These are phyloP conservation scores for Acleris sparsana DNA, from an alignment of 2,888 invertebrate genomes.

Conservation along the genomic window DNA sequence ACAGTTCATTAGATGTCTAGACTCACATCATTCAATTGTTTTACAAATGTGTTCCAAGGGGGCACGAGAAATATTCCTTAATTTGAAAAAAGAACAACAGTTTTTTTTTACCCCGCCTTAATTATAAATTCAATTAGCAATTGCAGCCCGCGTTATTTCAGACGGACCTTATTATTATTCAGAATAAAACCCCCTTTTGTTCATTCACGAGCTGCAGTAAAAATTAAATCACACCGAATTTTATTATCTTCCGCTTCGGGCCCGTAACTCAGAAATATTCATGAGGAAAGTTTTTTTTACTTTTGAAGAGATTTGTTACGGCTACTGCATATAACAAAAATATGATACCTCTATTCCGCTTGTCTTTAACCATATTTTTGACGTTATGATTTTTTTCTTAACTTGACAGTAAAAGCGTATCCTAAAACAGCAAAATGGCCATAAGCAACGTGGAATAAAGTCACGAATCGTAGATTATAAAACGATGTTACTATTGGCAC, in stretches of 20 bases:
- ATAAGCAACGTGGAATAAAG: too few species aligned
- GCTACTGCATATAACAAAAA: not conserved
- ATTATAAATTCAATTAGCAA: slow-evolving; percentile 21
- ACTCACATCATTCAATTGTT: too few species aligned
- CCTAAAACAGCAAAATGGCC: too few species aligned
- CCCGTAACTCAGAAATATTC: slow-evolving; percentile 73
- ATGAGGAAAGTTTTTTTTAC: slow-evolving; percentile 66
- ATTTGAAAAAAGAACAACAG: not conserved
- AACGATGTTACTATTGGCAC: too few species aligned
- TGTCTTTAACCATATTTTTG: too few species aligned
- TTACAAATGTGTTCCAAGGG: too few species aligned
- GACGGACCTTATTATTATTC: slow-evolving; percentile 62
- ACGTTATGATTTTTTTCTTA: too few species aligned
- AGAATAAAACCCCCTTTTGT: slow-evolving; percentile 65
- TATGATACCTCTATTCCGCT: not conserved
- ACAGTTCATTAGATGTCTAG: too few species aligned
- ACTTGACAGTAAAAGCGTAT: too few species aligned
- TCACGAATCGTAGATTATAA: too few species aligned
- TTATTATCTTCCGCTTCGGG: slow-evolving; percentile 70
- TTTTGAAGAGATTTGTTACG: slow-evolving; percentile 51
- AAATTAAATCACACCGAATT: slow-evolving; percentile 72
- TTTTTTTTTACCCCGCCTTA: slow-evolving; percentile 13
- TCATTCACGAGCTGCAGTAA: slow-evolving; percentile 67
- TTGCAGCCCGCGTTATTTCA: slow-evolving; percentile 41
- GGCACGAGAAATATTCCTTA: too few species aligned